A percentile compares a stretch with the other conserved stretches of the same genome.
Conservation (phyloP, 1,140 invertebrate genomes). For the Listronotus bonariensis region DNA sequence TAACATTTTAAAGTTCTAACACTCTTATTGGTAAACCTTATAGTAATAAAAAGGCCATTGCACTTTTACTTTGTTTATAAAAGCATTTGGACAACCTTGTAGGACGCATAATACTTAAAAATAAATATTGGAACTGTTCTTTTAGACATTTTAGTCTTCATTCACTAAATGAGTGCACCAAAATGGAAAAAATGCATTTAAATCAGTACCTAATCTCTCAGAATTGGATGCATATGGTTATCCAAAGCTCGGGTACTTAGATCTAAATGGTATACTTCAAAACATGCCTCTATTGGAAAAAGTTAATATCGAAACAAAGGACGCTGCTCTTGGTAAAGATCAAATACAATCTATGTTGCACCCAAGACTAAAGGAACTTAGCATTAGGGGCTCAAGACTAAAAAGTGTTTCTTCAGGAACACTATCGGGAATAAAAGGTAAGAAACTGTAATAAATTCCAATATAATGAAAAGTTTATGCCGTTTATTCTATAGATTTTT, state of each 20-base stretch:
- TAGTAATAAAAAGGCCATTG: no score
- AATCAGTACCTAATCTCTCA: conserved; percentile 69
- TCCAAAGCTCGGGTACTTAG: conserved; percentile 79
- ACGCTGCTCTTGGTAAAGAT: conserved; percentile 77
- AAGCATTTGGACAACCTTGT: no score
- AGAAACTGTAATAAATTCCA: conserved; percentile 36
- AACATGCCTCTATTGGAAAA: conserved; percentile 69
- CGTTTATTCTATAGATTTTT: no score
- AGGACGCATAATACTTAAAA: no score
- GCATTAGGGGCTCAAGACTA: conserved; percentile 74
- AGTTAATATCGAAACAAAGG: conserved; percentile 86
- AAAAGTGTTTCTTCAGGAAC: conserved; percentile 81
- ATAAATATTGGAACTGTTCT: no score
- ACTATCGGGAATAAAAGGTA: conserved; percentile 75
- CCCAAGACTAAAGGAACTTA: conserved; percentile 75
- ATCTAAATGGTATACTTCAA: conserved; percentile 78
- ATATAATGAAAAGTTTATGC: no score
- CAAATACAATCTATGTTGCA: conserved; percentile 79
- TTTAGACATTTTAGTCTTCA: conserved; percentile 66
- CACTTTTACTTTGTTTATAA: no score
- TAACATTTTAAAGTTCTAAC: no score
- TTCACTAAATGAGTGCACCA: conserved; percentile 69
- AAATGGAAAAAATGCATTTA: conserved; percentile 83
- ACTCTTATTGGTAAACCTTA: no score
- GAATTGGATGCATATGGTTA: conserved; percentile 73